phyloP scores from a whole-genome alignment of 2,888 invertebrate genomes.

The Myopa tessellatipennis region DNA sequence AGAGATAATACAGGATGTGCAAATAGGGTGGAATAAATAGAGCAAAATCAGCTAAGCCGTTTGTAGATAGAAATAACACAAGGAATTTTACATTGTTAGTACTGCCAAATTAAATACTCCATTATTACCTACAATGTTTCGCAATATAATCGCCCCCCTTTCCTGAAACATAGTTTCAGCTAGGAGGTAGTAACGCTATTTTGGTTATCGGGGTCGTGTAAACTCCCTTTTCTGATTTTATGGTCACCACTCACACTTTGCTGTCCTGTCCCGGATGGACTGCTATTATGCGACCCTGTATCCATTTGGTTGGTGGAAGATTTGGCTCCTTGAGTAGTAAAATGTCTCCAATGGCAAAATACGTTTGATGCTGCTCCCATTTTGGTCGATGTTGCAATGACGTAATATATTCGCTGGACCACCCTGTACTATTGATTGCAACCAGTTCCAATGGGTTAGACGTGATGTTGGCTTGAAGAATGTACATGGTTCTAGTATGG shows the following conservation, averaged over 20 bases:
- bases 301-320: constrained; percentile 31
- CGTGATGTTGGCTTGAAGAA: not conserved
- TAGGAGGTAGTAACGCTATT: too few species aligned
- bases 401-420: constrained; percentile 17
- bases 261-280: constrained; percentile 38
- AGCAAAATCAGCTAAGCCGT: too few species aligned
- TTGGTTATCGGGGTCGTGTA: too few species aligned
- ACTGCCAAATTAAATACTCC: too few species aligned
- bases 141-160: too few species aligned
- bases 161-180: too few species aligned
- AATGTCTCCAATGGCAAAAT: not conserved
- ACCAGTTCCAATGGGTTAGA: constrained; percentile 11
- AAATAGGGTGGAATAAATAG: too few species aligned
- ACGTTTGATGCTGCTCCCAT: not conserved
- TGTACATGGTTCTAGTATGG: constrained; percentile 32
- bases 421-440: constrained; percentile 36
- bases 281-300: constrained; percentile 37
- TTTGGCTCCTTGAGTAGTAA: not conserved
- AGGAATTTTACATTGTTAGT: too few species aligned
- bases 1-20: too few species aligned
- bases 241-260: not conserved
- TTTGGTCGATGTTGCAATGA: not conserved
- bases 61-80: too few species aligned
- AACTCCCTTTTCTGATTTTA: too few species aligned
- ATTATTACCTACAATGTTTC: too few species aligned